Conservation (phyloP, 1,140 invertebrate genomes). For the Saxidomus purpurata region DNA sequence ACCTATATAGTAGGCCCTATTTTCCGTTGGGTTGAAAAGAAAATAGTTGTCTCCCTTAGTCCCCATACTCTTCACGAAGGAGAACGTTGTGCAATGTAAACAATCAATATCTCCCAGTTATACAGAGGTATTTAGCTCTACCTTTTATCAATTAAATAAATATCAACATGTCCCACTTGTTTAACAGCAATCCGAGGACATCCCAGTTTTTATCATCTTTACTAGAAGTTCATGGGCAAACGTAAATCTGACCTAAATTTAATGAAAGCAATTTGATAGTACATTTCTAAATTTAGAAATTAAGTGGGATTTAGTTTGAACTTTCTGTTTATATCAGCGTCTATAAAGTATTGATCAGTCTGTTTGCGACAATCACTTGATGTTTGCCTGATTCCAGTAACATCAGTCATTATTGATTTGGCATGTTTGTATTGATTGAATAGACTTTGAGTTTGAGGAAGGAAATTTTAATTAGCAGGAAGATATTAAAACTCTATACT, state of each 20-base stretch:
- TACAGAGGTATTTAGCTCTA: not conserved
- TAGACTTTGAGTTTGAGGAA: no score
- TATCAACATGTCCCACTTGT: no score
- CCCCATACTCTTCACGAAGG: not conserved
- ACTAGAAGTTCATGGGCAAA: not conserved
- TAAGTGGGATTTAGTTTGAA: not conserved
- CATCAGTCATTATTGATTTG: not conserved
- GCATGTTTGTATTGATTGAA: no score
- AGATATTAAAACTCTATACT: no score
- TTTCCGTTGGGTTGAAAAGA: no score
- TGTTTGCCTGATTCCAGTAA: not conserved
- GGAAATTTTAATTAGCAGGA: no score
- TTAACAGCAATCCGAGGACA: not conserved
- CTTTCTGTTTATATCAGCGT: slow-evolving; percentile 22
- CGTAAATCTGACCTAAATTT: not conserved
- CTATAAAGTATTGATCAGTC: not conserved
- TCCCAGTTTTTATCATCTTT: not conserved
- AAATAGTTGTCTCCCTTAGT: not conserved
- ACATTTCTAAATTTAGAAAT: slow-evolving; percentile 10
- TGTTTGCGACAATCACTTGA: not conserved
- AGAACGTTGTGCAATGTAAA: slow-evolving; percentile 20
- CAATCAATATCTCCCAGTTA: not conserved
- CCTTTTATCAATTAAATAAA: not conserved
- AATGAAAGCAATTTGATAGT: not conserved
- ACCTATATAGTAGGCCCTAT: no score